These are phyloP conservation scores for Radopholus similis DNA, from an alignment of 1,140 invertebrate genomes.

Conservation along the genomic window DNA sequence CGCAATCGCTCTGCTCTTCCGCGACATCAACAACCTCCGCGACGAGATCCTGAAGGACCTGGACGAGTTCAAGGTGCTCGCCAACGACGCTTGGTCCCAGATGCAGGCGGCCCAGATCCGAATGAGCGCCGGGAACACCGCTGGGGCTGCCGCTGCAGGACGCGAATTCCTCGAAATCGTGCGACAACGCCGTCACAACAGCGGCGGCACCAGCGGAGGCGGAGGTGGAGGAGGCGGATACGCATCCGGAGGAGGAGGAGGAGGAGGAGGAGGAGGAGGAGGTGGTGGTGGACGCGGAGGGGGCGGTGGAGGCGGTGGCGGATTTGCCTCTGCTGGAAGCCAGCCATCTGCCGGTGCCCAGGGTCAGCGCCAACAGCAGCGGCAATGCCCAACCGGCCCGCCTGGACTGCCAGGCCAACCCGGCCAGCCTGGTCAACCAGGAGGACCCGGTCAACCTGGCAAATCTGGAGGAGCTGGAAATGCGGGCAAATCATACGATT, in stretches of 20 bases:
- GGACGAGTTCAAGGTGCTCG: conserved; percentile 19
- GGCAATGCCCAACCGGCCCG: conserved; percentile 23
- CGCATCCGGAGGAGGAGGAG: background rate
- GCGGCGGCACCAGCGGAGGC: background rate
- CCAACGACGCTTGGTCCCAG: conserved; percentile 21
- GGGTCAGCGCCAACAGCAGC: too few relatives aligned
- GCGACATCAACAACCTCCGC: conserved; percentile 22
- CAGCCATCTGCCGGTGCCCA: too few relatives aligned
- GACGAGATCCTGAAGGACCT: conserved; percentile 18
- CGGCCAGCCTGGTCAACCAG: too few relatives aligned
- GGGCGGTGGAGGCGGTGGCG: too few relatives aligned
- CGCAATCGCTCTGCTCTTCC: too few relatives aligned
- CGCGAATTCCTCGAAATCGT: conserved; percentile 6
- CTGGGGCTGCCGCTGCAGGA: conserved; percentile 24
- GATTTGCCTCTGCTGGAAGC: too few relatives aligned
- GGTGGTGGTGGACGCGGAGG: too few relatives aligned
- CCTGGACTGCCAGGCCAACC: too few relatives aligned
- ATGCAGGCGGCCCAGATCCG: conserved; percentile 1
- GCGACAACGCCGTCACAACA: too few relatives aligned
- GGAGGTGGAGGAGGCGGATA: conserved; percentile 26
- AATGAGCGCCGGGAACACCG: conserved; percentile 18
- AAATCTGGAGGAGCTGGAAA: too few relatives aligned
- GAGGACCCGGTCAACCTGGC: conserved; percentile 17
- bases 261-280: too few relatives aligned
- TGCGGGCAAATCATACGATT: too few relatives aligned